These are phyloP conservation scores for Chorisops tibialis DNA, from an alignment of 2,888 invertebrate species.

Conservation along the genomic window DNA sequence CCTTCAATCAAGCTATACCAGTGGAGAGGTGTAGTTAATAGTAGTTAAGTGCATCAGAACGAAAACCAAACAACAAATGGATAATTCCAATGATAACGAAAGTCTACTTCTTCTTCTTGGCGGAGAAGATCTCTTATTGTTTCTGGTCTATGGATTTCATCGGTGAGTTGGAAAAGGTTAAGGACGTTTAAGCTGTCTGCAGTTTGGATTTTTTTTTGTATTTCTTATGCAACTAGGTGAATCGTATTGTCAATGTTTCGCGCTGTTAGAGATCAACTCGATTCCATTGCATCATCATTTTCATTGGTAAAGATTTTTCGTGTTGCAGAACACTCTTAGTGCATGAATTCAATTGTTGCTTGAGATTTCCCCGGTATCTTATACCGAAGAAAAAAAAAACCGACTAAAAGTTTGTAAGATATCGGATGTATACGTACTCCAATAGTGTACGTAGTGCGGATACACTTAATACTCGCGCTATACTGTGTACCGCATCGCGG, in stretches of 20 bases:
- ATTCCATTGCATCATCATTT: background rate
- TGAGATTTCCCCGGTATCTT: too few relatives aligned
- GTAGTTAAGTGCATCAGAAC: too few relatives aligned
- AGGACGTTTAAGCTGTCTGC: conserved; percentile 13
- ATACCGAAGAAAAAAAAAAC: too few relatives aligned
- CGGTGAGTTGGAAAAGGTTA: conserved; percentile 25
- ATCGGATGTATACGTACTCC: too few relatives aligned
- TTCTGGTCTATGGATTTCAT: conserved; percentile 24
- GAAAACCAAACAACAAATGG: too few relatives aligned
- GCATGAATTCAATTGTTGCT: conserved; percentile 24
- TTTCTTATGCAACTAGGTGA: conserved; percentile 23
- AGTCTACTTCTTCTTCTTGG: conserved; percentile 20
- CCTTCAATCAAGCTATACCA: too few relatives aligned
- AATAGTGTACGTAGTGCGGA: too few relatives aligned
- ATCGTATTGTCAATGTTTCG: conserved; percentile 26
- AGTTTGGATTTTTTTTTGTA: conserved; percentile 16
- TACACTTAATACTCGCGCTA: too few relatives aligned
- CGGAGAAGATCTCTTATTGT: conserved; percentile 18
- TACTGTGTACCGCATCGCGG: too few relatives aligned
- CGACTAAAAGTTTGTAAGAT: too few relatives aligned
- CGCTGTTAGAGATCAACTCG: conserved; percentile 25
- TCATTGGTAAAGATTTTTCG: background rate
- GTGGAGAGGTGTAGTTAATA: too few relatives aligned
- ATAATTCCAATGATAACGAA: conserved; percentile 25
- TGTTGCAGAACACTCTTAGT: conserved; percentile 17